Evolutionary conservation across 2,888 invertebrate species (phyloP).

Genomic region (Spialia ferax): DNA sequence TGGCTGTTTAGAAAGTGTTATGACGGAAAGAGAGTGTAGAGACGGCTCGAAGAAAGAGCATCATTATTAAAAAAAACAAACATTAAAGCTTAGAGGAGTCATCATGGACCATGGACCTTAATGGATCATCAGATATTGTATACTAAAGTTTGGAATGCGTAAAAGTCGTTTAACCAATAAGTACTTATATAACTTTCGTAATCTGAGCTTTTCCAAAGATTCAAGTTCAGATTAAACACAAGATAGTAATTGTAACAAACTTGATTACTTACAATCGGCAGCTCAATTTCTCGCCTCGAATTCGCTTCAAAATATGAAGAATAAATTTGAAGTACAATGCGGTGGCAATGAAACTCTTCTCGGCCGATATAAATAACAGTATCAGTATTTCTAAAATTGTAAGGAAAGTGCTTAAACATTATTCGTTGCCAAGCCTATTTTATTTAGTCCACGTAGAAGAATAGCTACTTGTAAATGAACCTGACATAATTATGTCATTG

Average conservation of each 20-base stretch:
- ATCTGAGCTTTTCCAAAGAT: no score
- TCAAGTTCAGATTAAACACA: background rate
- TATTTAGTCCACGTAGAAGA: background rate
- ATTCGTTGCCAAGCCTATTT: background rate
- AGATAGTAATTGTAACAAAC: background rate
- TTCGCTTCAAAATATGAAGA: constrained; percentile 88
- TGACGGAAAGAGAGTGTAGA: no score
- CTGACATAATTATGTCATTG: no score
- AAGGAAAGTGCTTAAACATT: background rate
- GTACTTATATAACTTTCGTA: no score
- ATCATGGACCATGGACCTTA: no score
- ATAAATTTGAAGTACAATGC: constrained; percentile 90
- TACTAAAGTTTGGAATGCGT: no score
- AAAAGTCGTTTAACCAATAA: no score
- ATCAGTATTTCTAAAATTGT: constrained; percentile 88
- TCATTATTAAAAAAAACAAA: no score
- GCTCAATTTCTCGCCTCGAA: constrained; percentile 63
- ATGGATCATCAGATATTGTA: no score
- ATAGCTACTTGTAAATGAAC: background rate
- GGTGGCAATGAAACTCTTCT: constrained; percentile 90
- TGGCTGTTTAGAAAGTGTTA: no score
- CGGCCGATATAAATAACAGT: constrained; percentile 88
- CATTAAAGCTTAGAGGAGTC: no score
- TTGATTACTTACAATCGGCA: constrained; percentile 70
- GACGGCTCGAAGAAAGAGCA: no score